phyloP scores from a whole-genome alignment of 2,113 vertebrate species.

The Hippocampus comes region DNA sequence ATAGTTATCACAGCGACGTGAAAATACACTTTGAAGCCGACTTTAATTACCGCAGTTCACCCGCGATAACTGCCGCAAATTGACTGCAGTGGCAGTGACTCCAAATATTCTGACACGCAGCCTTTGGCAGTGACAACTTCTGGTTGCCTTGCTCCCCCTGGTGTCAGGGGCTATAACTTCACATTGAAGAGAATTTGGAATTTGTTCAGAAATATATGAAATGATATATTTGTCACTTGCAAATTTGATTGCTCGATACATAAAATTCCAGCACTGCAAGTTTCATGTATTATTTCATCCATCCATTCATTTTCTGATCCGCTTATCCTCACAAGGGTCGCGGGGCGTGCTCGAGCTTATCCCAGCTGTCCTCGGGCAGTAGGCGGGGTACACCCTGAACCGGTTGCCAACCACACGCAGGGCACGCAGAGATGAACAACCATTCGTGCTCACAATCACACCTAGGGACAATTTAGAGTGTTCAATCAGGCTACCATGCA shows the following conservation, averaged over 20 bases:
- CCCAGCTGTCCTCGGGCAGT: too few species aligned
- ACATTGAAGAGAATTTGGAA: background rate
- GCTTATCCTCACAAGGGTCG: too few species aligned
- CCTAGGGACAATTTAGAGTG: too few species aligned
- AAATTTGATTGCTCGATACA: too few species aligned
- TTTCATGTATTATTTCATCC: background rate
- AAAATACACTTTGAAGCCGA: conserved; percentile 12
- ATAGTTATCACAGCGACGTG: conserved; percentile 6
- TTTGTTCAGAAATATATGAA: background rate
- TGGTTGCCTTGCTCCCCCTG: conserved; percentile 75
- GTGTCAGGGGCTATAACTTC: conserved; percentile 59
- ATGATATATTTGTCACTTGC: background rate
- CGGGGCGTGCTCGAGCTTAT: too few species aligned
- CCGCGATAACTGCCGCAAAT: conserved; percentile 12
- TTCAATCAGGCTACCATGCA: too few species aligned
- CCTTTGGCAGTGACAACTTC: conserved; percentile 27
- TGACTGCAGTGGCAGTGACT: conserved; percentile 7
- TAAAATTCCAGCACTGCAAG: background rate
- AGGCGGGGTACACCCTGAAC: too few species aligned
- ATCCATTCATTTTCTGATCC: too few species aligned
- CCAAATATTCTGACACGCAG: background rate
- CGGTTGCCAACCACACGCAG: too few species aligned
- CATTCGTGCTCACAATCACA: too few species aligned
- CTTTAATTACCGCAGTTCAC: conserved; percentile 20
- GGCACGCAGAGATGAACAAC: too few species aligned